Evolutionary conservation across 2,113 vertebrate genomes (phyloP), one percentile per base, ranked within the genome.

Genomic region (Shinisaurus crocodilurus): DNA sequence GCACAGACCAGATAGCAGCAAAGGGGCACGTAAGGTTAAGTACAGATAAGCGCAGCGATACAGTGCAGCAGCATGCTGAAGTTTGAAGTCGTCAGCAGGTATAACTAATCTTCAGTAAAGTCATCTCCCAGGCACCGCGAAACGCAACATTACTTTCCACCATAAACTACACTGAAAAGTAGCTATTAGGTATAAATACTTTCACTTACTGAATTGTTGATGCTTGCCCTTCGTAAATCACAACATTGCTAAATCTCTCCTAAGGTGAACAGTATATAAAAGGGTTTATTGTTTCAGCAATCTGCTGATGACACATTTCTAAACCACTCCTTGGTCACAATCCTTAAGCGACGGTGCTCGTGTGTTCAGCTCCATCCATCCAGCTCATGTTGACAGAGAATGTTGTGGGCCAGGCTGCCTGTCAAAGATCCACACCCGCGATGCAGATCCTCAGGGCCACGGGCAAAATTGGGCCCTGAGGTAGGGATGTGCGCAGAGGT

Each of bases 191-290:
- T 94, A 94, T 91, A 96, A 97, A 96, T 72, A 79, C 40, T 84
- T 86, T 94, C 94, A 65, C 82, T 91, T 93, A 91, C 93, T 92
- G 92, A 96, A 93, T 95, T 94, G 96, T 97, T 93, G 94, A 86
- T 93, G 85, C 95, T 95, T 97, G 95, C 94, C 96, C 88, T 94
- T 95, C 92, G 93, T 96, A 97, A 98, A 97, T 97, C 93, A 97
- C 82, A 91, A 94, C 95, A 95, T 95, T 95, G 74, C 95, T 93
- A 95, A 96, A 95, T 94, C 92, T 93, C 85, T 94, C 95, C 92
- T 91, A 93, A 96, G 91, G 92, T 90, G 93, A 85, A 95, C 94
- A 94, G 94, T 95, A 96, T 91, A 94, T 92, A 94, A 96, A 94
- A 93, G 83, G 3, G 57, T 70, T 48, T 89, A 90, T 87, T 94